Conservation (phyloP, 2,888 invertebrate genomes). For the Meandrusa payeni region DNA sequence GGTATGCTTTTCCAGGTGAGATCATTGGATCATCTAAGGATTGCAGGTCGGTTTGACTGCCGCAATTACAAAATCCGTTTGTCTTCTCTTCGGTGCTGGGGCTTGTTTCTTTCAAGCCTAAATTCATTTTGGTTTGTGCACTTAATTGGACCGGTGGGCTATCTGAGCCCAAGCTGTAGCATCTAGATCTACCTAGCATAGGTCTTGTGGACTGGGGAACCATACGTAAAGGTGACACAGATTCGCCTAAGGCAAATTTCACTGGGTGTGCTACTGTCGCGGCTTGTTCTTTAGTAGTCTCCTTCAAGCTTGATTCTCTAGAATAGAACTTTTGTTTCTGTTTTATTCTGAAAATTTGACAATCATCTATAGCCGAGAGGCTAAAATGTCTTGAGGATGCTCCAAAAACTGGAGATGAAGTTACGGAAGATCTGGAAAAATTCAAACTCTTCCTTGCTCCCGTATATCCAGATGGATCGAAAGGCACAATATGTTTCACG, state of each 20-base stretch:
- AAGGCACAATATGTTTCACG: slow-evolving; percentile 88
- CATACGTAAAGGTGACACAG: slow-evolving; percentile 73
- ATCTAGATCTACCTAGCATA: slow-evolving; percentile 71
- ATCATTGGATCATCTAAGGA: slow-evolving; percentile 82
- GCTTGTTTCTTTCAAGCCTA: slow-evolving; percentile 81
- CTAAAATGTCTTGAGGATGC: slow-evolving; percentile 85
- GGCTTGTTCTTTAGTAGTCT: slow-evolving; percentile 58
- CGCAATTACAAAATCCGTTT: slow-evolving; percentile 84
- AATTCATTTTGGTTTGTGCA: slow-evolving; percentile 82
- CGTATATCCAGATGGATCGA: slow-evolving; percentile 83
- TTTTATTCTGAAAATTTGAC: slow-evolving; percentile 69
- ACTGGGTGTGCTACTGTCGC: slow-evolving; percentile 62
- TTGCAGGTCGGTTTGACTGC: slow-evolving; percentile 86
- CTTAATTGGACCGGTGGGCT: slow-evolving; percentile 79
- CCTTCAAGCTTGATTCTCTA: slow-evolving; percentile 68
- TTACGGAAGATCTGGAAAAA: slow-evolving; percentile 54
- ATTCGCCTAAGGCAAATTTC: slow-evolving; percentile 86
- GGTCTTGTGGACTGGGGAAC: slow-evolving; percentile 50
- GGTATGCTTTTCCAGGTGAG: slow-evolving; percentile 69
- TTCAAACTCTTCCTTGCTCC: slow-evolving; percentile 73
- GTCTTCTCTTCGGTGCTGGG: slow-evolving; percentile 59
- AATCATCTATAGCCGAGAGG: slow-evolving; percentile 83
- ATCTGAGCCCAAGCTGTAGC: slow-evolving; percentile 84
- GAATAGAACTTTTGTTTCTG: slow-evolving; percentile 68
- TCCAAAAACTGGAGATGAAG: slow-evolving; percentile 71